phyloP scores from a whole-genome alignment of 2,113 vertebrate genomes.

The Periophthalmodon schlosseri region DNA sequence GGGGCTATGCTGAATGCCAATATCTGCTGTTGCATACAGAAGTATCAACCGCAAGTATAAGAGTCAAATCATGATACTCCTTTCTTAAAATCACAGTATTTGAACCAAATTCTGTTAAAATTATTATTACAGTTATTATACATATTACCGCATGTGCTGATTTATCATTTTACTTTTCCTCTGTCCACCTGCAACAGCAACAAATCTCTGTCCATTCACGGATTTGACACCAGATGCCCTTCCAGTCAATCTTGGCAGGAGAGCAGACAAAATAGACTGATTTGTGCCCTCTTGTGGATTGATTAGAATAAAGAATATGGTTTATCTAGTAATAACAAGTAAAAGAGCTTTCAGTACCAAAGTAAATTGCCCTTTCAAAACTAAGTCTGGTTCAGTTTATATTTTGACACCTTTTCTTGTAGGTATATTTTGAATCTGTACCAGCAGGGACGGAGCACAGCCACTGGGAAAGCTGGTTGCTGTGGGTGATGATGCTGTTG shows the following conservation, averaged over 20 bases:
- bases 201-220: not conserved
- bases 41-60: not conserved
- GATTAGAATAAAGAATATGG: not conserved
- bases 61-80: too few relatives aligned
- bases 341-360: not conserved
- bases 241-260: not conserved
- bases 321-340: not conserved
- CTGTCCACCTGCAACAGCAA: not conserved
- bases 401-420: not conserved
- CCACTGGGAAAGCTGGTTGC: conserved; percentile 34
- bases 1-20: conserved; percentile 11
- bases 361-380: not conserved
- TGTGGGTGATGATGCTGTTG: conserved; percentile 60
- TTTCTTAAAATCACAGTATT: too few relatives aligned
- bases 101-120: too few relatives aligned
- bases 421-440: conserved; percentile 3
- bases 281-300: not conserved
- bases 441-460: not conserved
- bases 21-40: not conserved
- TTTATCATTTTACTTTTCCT: not conserved
- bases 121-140: too few relatives aligned
- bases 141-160: too few relatives aligned
- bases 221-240: not conserved
- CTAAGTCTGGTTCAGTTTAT: not conserved
- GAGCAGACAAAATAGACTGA: not conserved